Evolutionary conservation across 2,113 vertebrate genomes (phyloP), one percentile per base, ranked within the genome.

Genomic region (Indicator indicator): DNA sequence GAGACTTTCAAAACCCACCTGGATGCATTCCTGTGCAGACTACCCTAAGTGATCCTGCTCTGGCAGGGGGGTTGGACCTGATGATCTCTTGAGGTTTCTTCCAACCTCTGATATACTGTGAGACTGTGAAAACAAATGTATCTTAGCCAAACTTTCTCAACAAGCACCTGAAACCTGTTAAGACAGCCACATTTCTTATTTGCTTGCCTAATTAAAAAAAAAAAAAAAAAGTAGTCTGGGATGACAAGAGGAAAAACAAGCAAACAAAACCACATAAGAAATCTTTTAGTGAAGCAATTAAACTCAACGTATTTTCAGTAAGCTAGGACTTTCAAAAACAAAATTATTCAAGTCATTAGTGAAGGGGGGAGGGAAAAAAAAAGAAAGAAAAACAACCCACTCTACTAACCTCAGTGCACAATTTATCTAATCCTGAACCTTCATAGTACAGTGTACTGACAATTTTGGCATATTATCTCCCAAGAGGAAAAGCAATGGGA

Each of bases 401-500:
- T 55, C 4, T 58, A 71, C 33, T 76, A 85, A 82, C 67, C n/a
- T 89, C 81, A 70, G 64, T 60, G 73, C 54, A 90, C n/a, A 50
- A 74, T 91, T 83, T 81, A 16, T 83, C 86, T 90, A 77, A 90
- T 28, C 75, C 77, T 65, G 54, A 94, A 65, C 54, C 70, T 60
- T 81, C 73, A 64, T 4, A 48, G 32, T 38, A 77, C 64, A 83
- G 65, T 14, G 38, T 74, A 89, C 71, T 72, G 90, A 65, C 88
- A 91, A 48, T 79, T 94, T 69, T 77, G 68, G 91, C 68, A 77
- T 56, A 52, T 76, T 89, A 76, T 70, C 33, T 94, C 82, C 84
- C 89, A 96, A 91, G 82, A 95, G 87, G 56, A 89, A 94, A 92
- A 82, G 94, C 89, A 62, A 92, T 40, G 58, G 80, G 86, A 96